Evolutionary conservation across 2,888 invertebrate genomes (phyloP), one percentile per base, ranked within the genome.

Genomic region (Parochlus steinenii): DNA sequence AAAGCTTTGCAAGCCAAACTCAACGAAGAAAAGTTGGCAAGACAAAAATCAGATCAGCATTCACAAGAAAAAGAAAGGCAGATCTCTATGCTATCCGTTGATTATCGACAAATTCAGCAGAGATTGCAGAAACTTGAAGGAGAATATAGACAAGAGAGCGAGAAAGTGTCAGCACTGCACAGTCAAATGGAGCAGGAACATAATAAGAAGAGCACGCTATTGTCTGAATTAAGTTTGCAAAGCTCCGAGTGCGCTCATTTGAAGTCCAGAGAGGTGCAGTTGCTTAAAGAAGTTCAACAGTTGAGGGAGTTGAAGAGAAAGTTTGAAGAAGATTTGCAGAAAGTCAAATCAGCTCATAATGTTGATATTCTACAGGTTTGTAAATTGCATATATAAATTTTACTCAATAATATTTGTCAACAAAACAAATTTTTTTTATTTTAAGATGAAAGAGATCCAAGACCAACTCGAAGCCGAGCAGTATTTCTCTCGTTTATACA

Each of bases 401-500:
- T 12, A 25, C 6, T 17, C 22, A 8, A 34, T 18, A 18, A 30
- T 4, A 23, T 17, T 14, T 10, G 11, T 33, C 29, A 14, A 22
- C 17, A n/a, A 27, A 31, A 19, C 33, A 35, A 34, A 5, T n/a
- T 16, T 14, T 27, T 22, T 24, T 17, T 11, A 7, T 34, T 26
- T 52, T 7, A 63, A 74, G 61, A 80, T 86, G 64, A 87, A 89
- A 52, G 95, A 97, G 56, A 63, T 95, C 22, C 86, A 92, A 49
- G 90, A 92, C 45, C 92, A 92, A 54, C 62, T 93, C 36, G 95
- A 95, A 61, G 86, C 86, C 23, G 93, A 97, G 58, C 90, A 90
- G 58, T 87, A 90, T 59, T 95, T 95, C 63, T 82, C 89, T 47
- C 81, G 85, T 17, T 65, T 92, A 48, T 95, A 93, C 65, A 90